Evolutionary conservation across 2,888 invertebrate genomes (phyloP).

Genomic region (Platynereis dumerilii): DNA sequence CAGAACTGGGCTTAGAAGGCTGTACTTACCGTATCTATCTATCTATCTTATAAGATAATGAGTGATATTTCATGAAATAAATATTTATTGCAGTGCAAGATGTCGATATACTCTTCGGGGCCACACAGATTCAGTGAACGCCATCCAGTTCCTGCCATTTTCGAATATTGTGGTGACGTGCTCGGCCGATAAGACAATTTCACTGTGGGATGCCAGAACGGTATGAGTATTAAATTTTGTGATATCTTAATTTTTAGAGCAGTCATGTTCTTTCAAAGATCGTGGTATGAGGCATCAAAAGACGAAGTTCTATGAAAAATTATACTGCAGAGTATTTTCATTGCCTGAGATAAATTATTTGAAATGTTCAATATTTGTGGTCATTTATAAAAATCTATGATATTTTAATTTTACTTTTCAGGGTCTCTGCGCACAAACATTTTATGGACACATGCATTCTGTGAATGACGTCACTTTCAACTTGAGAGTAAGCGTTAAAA

Average conservation of each 20-base stretch:
- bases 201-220: conserved; percentile 63
- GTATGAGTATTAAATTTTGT: conserved; percentile 39
- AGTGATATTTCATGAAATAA: too few species aligned
- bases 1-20: too few species aligned
- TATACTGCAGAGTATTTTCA: too few species aligned
- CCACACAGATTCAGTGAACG: conserved; percentile 63
- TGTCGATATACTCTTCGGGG: conserved; percentile 62
- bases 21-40: too few species aligned
- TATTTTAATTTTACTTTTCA: conserved; percentile 37
- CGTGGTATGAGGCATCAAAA: too few species aligned
- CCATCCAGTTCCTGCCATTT: conserved; percentile 60
- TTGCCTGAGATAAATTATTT: too few species aligned
- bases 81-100: conserved; percentile 54
- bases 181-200: conserved; percentile 63
- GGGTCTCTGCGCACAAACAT: conserved; percentile 61
- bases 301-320: too few species aligned
- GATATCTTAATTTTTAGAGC: not conserved
- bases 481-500: conserved; percentile 48
- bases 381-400: too few species aligned
- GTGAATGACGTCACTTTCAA: conserved; percentile 62
- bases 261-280: too few species aligned
- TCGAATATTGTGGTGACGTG: conserved; percentile 61
- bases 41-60: too few species aligned
- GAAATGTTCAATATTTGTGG: too few species aligned
- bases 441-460: conserved; percentile 63